Evolutionary conservation across 23 tunicate species (phyloP).

Genomic region (Halocynthia aurantium): DNA sequence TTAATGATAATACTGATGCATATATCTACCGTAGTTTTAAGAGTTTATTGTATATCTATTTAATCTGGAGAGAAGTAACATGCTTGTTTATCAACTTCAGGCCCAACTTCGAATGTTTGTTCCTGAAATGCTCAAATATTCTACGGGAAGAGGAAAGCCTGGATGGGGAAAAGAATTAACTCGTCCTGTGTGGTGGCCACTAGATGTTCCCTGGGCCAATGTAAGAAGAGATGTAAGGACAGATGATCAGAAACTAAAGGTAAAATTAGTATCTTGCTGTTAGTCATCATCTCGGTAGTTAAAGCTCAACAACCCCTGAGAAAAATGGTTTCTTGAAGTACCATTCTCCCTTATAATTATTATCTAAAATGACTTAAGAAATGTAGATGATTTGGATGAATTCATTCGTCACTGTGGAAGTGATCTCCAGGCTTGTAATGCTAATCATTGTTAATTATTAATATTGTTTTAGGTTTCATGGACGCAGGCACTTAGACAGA

Average conservation of each 20-base stretch:
- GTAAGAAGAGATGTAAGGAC: constrained; percentile 66
- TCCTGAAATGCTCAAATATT: constrained; percentile 87
- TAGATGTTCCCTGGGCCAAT: constrained; percentile 95
- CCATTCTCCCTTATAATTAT: too few relatives aligned
- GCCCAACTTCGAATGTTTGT: constrained; percentile 94
- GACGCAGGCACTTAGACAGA: constrained; percentile 84
- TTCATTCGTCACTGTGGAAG: neutral
- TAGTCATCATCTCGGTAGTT: too few relatives aligned
- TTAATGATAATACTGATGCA: too few relatives aligned
- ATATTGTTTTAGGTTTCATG: constrained; percentile 57
- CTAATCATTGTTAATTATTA: neutral
- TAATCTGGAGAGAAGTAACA: neutral
- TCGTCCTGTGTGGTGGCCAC: constrained; percentile 91
- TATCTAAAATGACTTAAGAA: too few relatives aligned
- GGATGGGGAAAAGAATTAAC: constrained; percentile 82
- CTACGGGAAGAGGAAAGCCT: constrained; percentile 87
- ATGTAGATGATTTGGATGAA: neutral
- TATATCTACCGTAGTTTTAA: too few relatives aligned
- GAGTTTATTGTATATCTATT: neutral
- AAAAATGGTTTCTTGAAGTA: too few relatives aligned
- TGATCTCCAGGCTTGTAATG: neutral
- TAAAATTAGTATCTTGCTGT: neutral
- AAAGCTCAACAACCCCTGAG: too few relatives aligned
- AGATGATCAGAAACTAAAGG: constrained; percentile 51
- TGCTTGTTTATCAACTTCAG: constrained; percentile 19